These are phyloP conservation scores for Saimiri boliviensis DNA, from an alignment of 2,113 vertebrate genomes.

Conservation along the genomic window DNA sequence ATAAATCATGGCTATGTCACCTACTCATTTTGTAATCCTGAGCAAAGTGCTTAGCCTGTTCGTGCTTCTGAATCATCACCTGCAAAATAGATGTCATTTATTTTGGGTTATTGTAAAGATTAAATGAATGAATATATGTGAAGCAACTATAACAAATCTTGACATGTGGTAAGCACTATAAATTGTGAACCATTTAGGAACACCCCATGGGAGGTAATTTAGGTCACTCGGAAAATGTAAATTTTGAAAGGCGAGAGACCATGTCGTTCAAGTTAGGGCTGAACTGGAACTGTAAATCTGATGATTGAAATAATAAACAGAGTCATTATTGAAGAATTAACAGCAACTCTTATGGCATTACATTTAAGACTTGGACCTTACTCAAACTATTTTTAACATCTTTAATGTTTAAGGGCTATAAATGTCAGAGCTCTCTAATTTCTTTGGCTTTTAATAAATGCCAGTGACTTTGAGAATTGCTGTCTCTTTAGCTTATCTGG, in stretches of 20 bases:
- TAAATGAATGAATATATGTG: slow-evolving; percentile 30
- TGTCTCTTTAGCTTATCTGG: slow-evolving; percentile 69
- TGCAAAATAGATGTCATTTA: slow-evolving; percentile 1
- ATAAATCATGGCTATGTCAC: not conserved
- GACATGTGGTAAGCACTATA: not conserved
- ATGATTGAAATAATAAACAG: slow-evolving; percentile 76
- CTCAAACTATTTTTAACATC: slow-evolving; percentile 78
- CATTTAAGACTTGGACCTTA: slow-evolving; percentile 80
- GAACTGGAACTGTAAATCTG: slow-evolving; percentile 56
- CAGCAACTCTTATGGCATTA: slow-evolving; percentile 73
- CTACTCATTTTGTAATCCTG: not conserved
- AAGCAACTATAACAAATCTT: slow-evolving; percentile 1
- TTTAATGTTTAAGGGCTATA: slow-evolving; percentile 80
- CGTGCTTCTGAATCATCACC: not conserved
- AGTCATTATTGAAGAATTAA: slow-evolving; percentile 79
- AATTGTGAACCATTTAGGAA: slow-evolving; percentile 11
- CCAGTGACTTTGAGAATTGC: slow-evolving; percentile 79
- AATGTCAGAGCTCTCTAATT: slow-evolving; percentile 83
- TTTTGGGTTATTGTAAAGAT: not conserved
- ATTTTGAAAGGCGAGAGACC: slow-evolving; percentile 55
- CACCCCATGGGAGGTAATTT: not conserved
- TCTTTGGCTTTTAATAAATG: slow-evolving; percentile 82
- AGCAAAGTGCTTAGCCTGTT: not conserved
- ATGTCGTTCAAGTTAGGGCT: slow-evolving; percentile 39
- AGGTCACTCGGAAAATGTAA: slow-evolving; percentile 48